Evolutionary conservation across 2,113 vertebrate genomes (phyloP).

Genomic region (Clarias gariepinus): DNA sequence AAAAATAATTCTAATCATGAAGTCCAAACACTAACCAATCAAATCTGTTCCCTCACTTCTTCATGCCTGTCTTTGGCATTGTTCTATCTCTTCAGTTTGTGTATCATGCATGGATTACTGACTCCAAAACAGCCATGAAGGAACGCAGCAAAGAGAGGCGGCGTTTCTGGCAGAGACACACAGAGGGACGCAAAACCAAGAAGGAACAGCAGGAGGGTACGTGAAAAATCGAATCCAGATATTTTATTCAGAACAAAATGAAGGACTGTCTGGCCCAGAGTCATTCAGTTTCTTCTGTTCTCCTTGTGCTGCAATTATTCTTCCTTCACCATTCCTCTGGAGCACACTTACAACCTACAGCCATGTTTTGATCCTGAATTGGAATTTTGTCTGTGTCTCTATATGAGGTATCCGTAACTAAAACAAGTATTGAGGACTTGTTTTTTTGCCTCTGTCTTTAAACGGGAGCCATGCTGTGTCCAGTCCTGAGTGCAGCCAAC

Average conservation of each 20-base stretch:
- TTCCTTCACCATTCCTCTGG: background rate
- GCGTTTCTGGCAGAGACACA: constrained; percentile 64
- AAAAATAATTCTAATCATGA: background rate
- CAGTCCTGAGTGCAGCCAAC: constrained; percentile 18
- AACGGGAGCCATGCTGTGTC: constrained; percentile 13
- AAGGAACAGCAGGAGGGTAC: constrained; percentile 73
- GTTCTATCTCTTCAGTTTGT: constrained; percentile 78
- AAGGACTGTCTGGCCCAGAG: background rate
- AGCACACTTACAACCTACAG: background rate
- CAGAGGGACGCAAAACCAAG: constrained; percentile 57
- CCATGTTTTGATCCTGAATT: constrained; percentile 24
- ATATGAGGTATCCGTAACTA: background rate
- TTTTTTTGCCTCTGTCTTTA: background rate
- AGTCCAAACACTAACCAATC: background rate
- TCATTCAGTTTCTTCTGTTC: constrained; percentile 17
- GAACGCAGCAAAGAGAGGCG: constrained; percentile 80
- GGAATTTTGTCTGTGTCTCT: constrained; percentile 16
- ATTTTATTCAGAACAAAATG: background rate
- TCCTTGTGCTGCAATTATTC: background rate
- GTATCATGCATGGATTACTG: constrained; percentile 94
- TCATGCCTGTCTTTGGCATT: background rate
- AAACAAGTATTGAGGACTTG: background rate
- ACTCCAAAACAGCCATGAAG: constrained; percentile 89
- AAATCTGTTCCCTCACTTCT: background rate
- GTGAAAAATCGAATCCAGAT: constrained; percentile 25